phyloP scores from a whole-genome alignment of 2,113 vertebrate genomes.

The Physeter macrocephalus region DNA sequence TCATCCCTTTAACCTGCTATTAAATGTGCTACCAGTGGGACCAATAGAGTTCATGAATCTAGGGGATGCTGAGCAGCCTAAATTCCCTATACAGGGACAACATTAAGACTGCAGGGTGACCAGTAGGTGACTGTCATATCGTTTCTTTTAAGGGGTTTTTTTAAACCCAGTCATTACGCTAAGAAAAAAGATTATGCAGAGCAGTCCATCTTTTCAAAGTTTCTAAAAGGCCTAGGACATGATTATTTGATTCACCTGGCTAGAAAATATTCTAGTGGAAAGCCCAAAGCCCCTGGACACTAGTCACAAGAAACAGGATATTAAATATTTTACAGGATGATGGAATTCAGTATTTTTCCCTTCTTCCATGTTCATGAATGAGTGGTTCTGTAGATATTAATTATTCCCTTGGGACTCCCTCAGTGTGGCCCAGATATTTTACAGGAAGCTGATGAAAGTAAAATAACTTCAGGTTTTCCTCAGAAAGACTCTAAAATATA shows the following conservation, averaged over 20 bases:
- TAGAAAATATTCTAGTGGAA: conserved; percentile 37
- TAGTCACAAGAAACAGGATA: conserved; percentile 56
- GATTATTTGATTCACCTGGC: conserved; percentile 32
- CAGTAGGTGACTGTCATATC: background rate
- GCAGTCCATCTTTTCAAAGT: background rate
- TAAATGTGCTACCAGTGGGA: background rate
- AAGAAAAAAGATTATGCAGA: background rate
- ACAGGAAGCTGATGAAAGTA: conserved; percentile 33
- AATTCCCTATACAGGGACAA: background rate
- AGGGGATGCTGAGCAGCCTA: background rate
- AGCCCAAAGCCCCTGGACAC: conserved; percentile 36
- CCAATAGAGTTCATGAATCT: background rate
- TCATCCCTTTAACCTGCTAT: background rate
- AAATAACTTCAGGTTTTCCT: background rate
- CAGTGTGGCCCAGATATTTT: background rate
- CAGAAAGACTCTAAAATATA: conserved; percentile 30
- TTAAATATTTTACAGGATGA: conserved; percentile 52
- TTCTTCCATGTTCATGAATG: conserved; percentile 40
- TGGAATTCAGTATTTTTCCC: conserved; percentile 59
- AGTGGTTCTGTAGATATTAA: conserved; percentile 38
- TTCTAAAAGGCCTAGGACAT: conserved; percentile 11
- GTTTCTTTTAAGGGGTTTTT: background rate
- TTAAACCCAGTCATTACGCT: background rate
- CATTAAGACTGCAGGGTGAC: background rate
- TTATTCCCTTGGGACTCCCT: conserved; percentile 10